Evolutionary conservation across 2,888 invertebrate genomes (phyloP).

Genomic region (Chouioia cunea): DNA sequence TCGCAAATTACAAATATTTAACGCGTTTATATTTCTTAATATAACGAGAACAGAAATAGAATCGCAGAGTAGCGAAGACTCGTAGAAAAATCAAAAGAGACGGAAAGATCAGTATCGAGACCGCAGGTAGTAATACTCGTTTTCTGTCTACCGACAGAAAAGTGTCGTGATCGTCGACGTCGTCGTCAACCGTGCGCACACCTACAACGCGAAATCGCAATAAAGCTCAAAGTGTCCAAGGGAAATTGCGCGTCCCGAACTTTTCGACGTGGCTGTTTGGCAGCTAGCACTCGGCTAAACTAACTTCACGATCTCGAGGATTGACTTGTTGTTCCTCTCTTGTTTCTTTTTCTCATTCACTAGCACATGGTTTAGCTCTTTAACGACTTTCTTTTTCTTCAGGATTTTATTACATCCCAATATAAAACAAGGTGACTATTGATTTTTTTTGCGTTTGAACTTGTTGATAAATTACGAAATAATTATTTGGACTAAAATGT

Average conservation of each 20-base stretch:
- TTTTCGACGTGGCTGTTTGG: slow-evolving; percentile 35
- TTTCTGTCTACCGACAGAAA: background rate
- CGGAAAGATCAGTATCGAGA: no score
- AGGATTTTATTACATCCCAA: no score
- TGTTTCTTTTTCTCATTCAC: slow-evolving; percentile 12
- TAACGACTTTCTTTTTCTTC: slow-evolving; percentile 16
- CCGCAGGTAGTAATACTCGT: no score
- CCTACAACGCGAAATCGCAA: slow-evolving; percentile 26
- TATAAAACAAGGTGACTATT: no score
- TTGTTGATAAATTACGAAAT: no score
- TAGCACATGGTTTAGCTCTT: slow-evolving; percentile 10
- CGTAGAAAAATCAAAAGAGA: no score
- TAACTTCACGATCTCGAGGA: slow-evolving; percentile 36
- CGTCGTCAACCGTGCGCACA: background rate
- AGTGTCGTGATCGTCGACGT: background rate
- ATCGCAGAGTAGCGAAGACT: no score
- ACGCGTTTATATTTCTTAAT: no score
- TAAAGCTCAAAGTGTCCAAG: slow-evolving; percentile 26
- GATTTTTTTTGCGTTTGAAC: slow-evolving; percentile 14
- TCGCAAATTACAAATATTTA: no score
- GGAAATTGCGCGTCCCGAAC: slow-evolving; percentile 31
- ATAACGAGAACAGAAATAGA: no score
- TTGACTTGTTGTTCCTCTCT: slow-evolving; percentile 34
- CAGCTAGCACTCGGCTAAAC: slow-evolving; percentile 7
- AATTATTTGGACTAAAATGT: slow-evolving; percentile 27